A percentile compares a stretch with the other conserved stretches of the same genome.
These are phyloP conservation scores for Aphyosemion australe DNA, from an alignment of 2,113 vertebrate species.

Conservation along the genomic window DNA sequence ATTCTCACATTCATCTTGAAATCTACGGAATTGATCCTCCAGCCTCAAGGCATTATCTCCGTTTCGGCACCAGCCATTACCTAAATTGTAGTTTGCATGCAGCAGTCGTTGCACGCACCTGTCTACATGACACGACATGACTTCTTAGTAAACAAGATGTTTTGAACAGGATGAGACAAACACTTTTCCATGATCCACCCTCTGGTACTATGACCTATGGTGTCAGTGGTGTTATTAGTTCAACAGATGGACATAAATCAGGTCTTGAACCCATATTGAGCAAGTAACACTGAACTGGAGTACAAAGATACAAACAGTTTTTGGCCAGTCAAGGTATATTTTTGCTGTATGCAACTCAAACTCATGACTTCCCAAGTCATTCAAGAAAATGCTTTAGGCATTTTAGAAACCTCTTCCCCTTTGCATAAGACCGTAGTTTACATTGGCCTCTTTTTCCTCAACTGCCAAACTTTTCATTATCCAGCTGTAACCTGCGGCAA, in stretches of 20 bases:
- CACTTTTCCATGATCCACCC: no score
- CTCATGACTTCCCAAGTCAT: no score
- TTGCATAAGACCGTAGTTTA: not conserved
- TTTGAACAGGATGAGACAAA: slow-evolving; percentile 1
- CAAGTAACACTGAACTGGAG: no score
- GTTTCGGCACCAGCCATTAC: slow-evolving; percentile 16
- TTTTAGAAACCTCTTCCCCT: not conserved
- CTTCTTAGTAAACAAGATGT: slow-evolving; percentile 35
- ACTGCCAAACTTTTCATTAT: no score
- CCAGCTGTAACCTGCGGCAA: no score
- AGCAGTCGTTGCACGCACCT: not conserved
- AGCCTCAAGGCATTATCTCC: slow-evolving; percentile 32
- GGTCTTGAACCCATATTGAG: no score
- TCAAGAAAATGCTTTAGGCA: not conserved
- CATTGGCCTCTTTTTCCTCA: no score
- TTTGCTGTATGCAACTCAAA: no score
- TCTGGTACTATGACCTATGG: not conserved
- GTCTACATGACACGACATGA: slow-evolving; percentile 31
- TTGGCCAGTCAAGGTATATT: no score
- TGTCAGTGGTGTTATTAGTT: not conserved
- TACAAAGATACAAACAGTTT: no score
- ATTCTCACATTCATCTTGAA: slow-evolving; percentile 24
- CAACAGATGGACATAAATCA: not conserved
- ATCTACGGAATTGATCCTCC: slow-evolving; percentile 8
- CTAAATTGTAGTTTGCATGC: slow-evolving; percentile 26